Conservation (phyloP, 1,140 invertebrate genomes). For the Cyphomyrmex costatus region DNA sequence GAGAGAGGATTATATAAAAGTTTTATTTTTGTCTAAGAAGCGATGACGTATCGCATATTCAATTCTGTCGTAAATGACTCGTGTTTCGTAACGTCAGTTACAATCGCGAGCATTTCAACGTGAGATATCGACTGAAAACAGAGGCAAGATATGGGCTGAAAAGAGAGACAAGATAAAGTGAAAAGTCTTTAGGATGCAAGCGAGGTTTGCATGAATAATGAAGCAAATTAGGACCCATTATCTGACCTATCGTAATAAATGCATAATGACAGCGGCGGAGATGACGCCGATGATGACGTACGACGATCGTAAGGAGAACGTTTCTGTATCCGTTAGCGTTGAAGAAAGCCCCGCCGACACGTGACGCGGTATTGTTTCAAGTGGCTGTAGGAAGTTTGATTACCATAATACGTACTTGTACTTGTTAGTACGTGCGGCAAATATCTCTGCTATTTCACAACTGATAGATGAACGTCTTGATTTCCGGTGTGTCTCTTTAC, state of each 20-base stretch:
- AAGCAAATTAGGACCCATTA: constrained; percentile 65
- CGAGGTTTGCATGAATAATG: constrained; percentile 54
- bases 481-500: constrained; percentile 26
- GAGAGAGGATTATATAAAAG: neutral
- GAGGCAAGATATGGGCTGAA: constrained; percentile 7
- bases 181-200: constrained; percentile 49
- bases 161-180: neutral
- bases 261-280: constrained; percentile 61
- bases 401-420: constrained; percentile 59
- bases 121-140: constrained; percentile 17
- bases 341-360: constrained; percentile 43
- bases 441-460: constrained; percentile 45
- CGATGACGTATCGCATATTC: neutral
- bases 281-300: constrained; percentile 30
- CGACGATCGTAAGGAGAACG: constrained; percentile 29
- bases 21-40: neutral
- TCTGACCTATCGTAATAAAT: constrained; percentile 66
- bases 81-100: constrained; percentile 28
- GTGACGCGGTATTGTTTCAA: constrained; percentile 56
- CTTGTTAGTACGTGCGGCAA: constrained; percentile 40
- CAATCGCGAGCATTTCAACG: neutral
- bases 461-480: constrained; percentile 33
- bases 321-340: constrained; percentile 42
- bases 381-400: constrained; percentile 57
- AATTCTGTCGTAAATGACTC: neutral